Percentiles rank a stretch among this genome's conserved stretches.
These are phyloP conservation scores for Sturmia bella DNA, from an alignment of 2,888 invertebrate genomes.

Conservation along the genomic window DNA sequence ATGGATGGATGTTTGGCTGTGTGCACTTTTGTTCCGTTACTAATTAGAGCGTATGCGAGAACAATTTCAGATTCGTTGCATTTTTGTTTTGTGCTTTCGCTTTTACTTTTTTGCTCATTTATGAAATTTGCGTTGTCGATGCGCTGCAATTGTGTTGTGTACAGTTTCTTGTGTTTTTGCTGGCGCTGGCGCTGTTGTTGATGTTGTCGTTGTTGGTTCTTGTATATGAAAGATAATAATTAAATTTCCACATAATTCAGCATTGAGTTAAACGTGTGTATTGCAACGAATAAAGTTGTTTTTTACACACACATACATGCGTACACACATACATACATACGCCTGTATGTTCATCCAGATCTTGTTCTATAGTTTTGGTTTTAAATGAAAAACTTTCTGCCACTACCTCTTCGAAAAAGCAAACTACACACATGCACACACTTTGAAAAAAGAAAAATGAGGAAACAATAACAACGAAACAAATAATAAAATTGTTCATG, in stretches of 20 bases:
- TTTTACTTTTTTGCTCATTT: conserved; percentile 3
- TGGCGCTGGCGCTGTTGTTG: conserved; percentile 13
- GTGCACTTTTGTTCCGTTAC: conserved; percentile 50
- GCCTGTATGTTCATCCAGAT: background rate
- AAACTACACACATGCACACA: too few relatives aligned
- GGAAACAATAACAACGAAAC: conserved; percentile 21
- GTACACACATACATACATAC: too few relatives aligned
- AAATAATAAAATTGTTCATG: conserved; percentile 30
- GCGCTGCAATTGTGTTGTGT: conserved; percentile 49
- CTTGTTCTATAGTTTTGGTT: background rate
- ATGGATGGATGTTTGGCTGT: background rate
- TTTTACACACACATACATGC: too few relatives aligned
- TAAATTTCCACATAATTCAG: conserved; percentile 59
- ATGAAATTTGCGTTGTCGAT: conserved; percentile 41
- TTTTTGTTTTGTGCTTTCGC: conserved; percentile 35
- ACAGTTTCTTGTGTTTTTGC: background rate
- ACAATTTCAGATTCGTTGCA: conserved; percentile 56
- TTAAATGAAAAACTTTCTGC: conserved; percentile 21
- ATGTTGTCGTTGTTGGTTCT: conserved; percentile 19
- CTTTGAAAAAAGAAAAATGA: background rate
- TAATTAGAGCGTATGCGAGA: conserved; percentile 65
- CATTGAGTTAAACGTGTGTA: conserved; percentile 25
- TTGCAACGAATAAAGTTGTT: conserved; percentile 2
- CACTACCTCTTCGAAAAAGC: background rate
- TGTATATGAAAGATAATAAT: conserved; percentile 56